A percentile compares a stretch with the other conserved stretches of the same genome.
Evolutionary conservation across 2,797 vertebrate genomes (phyloP).

Genomic region (Microchirus variegatus): DNA sequence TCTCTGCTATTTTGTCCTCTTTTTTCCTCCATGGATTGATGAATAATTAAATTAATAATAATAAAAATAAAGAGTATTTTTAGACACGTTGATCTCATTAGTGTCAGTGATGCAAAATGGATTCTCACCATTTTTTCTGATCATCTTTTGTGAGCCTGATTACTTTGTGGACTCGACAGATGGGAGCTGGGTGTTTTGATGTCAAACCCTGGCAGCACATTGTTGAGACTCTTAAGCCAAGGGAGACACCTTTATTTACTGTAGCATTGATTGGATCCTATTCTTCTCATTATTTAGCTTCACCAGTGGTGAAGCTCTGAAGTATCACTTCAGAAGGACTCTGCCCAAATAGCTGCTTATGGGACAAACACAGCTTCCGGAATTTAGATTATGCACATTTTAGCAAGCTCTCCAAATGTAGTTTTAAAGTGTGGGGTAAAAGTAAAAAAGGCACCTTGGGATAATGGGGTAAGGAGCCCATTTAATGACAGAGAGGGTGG

Average conservation of each 20-base stretch:
- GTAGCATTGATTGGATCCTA: conserved; percentile 6
- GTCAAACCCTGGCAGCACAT: conserved; percentile 10
- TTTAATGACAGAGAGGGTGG: conserved; percentile 9
- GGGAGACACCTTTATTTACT: conserved; percentile 23
- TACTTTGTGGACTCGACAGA: conserved; percentile 46
- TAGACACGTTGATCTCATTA: conserved; percentile 53
- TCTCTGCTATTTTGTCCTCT: not conserved
- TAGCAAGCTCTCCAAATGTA: conserved; percentile 25
- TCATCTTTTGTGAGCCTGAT: conserved; percentile 31
- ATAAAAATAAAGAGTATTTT: conserved; percentile 23
- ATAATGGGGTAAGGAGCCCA: conserved; percentile 7
- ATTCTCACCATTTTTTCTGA: conserved; percentile 34
- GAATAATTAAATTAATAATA: conserved; percentile 14
- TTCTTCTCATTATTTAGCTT: conserved; percentile 31
- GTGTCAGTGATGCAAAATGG: conserved; percentile 27
- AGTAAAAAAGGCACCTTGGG: conserved; percentile 24
- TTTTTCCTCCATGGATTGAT: not conserved
- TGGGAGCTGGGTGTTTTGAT: conserved; percentile 44
- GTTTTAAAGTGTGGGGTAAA: conserved; percentile 10
- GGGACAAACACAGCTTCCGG: conserved; percentile 24
- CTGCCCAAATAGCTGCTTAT: conserved; percentile 21
- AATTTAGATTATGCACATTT: conserved; percentile 34
- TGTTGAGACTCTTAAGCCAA: conserved; percentile 1
- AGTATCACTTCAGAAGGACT: conserved; percentile 8
- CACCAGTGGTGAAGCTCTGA: conserved; percentile 18